These are phyloP conservation scores for Chrysemys picta DNA, from an alignment of 2,113 vertebrate genomes.

Conservation along the genomic window DNA sequence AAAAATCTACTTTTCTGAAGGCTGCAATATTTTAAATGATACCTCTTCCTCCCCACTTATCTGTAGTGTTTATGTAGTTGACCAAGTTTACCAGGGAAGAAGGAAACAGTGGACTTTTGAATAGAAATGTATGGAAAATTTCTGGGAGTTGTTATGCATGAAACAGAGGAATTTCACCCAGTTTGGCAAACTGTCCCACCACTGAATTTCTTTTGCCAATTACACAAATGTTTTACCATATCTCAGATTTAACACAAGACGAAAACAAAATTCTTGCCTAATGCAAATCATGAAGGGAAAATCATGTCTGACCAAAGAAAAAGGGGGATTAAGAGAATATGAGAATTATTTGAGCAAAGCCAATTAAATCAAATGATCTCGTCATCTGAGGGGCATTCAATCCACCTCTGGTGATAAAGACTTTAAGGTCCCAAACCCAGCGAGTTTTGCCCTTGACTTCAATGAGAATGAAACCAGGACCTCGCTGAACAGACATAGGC, in stretches of 20 bases:
- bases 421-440: background rate
- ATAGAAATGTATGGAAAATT: background rate
- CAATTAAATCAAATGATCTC: background rate
- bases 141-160: background rate
- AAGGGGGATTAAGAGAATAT: background rate
- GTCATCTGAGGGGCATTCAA: background rate
- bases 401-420: background rate
- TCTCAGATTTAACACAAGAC: background rate
- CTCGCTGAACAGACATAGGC: background rate
- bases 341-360: background rate
- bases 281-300: background rate
- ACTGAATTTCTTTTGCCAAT: background rate
- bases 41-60: background rate
- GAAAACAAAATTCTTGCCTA: background rate
- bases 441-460: background rate
- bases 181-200: background rate
- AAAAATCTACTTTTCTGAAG: background rate
- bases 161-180: background rate
- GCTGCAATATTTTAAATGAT: background rate
- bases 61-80: background rate
- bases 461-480: background rate
- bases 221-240: background rate
- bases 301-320: background rate
- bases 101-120: background rate
- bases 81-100: background rate